Percentiles rank a stretch among this genome's conserved stretches.
Evolutionary conservation across 2,888 invertebrate genomes (phyloP).

Genomic region (Muscina levida): DNA sequence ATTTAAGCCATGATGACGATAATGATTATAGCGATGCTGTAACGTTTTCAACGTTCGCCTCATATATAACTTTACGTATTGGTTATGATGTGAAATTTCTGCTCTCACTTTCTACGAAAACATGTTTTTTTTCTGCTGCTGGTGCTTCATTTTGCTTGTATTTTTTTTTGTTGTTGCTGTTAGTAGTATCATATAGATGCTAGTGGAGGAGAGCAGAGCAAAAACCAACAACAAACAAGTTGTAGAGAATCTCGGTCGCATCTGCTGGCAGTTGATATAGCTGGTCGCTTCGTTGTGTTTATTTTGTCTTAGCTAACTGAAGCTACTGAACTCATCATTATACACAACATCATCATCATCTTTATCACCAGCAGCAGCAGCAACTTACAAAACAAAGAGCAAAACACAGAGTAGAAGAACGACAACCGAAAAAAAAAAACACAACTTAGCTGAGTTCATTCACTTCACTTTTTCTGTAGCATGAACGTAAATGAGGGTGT

Average conservation of each 20-base stretch:
- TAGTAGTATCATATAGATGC: no score
- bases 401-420: not conserved
- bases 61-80: no score
- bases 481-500: slow-evolving; percentile 42
- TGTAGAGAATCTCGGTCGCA: slow-evolving; percentile 51
- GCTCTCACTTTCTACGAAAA: slow-evolving; percentile 80
- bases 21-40: slow-evolving; percentile 48
- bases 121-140: slow-evolving; percentile 64
- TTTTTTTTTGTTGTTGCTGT: slow-evolving; percentile 5
- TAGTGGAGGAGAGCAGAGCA: no score
- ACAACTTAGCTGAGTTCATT: slow-evolving; percentile 65
- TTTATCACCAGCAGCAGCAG: not conserved
- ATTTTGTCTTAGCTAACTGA: slow-evolving; percentile 46
- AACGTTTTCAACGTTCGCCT: slow-evolving; percentile 38
- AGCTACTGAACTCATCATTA: slow-evolving; percentile 65
- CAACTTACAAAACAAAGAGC: slow-evolving; percentile 38
- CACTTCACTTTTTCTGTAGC: slow-evolving; percentile 62
- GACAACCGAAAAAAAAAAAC: slow-evolving; percentile 37
- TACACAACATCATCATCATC: slow-evolving; percentile 23
- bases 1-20: not conserved
- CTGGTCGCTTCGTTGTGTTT: slow-evolving; percentile 6
- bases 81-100: slow-evolving; percentile 50
- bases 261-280: slow-evolving; percentile 45
- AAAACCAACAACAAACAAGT: no score
- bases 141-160: not conserved